Percentiles rank a stretch among this genome's conserved stretches.
phyloP scores from a whole-genome alignment of 2,113 vertebrate species.

The Myrmecobius fasciatus region DNA sequence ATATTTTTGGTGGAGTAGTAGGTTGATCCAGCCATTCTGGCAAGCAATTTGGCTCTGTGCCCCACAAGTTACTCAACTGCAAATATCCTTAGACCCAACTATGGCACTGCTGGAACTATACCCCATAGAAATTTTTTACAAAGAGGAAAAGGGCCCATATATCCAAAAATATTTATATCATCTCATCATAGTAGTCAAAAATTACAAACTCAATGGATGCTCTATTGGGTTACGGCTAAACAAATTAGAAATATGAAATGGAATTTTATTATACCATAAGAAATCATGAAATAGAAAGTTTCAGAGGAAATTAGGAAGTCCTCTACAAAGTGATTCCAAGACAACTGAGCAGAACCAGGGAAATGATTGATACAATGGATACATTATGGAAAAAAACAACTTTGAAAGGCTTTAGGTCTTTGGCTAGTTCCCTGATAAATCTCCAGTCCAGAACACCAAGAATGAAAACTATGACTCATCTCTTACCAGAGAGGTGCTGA shows the following conservation, averaged over 20 bases:
- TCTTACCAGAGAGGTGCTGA: background rate
- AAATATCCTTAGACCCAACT: background rate
- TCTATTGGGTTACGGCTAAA: background rate
- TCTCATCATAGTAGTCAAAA: background rate
- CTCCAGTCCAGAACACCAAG: background rate
- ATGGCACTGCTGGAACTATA: background rate
- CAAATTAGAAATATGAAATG: background rate
- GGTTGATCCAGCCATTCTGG: background rate
- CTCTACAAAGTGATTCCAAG: background rate
- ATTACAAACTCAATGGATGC: background rate
- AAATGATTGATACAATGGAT: background rate
- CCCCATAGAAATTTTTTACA: background rate
- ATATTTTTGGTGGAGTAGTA: background rate
- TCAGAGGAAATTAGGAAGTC: background rate
- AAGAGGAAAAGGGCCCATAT: background rate
- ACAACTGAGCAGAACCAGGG: background rate
- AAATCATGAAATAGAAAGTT: background rate
- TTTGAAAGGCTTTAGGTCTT: background rate
- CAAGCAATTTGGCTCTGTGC: background rate
- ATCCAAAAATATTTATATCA: background rate
- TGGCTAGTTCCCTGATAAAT: background rate
- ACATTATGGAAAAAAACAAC: background rate
- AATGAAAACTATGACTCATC: background rate
- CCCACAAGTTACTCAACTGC: background rate
- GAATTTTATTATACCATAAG: background rate